Evolutionary conservation across 2,113 vertebrate species (phyloP), one percentile per base, ranked within the genome.

Genomic region (Prolemur simus): DNA sequence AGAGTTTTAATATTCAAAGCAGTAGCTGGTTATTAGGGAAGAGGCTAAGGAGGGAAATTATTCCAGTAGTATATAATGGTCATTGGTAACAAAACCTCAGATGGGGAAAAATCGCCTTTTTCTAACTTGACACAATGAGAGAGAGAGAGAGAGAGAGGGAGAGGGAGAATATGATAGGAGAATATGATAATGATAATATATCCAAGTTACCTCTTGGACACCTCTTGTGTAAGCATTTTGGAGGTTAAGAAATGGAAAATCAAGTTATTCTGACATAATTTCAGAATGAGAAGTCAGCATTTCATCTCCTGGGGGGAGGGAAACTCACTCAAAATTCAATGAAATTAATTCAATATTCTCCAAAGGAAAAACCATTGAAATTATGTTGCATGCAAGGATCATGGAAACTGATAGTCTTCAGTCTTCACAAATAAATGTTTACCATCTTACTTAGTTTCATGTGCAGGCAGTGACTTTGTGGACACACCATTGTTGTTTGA

Each of bases 231-330:
- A 84, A 96, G 77, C 52, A 63, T 88, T 88, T 84, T 94, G 54
- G n/a, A n/a, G 54, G 42, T 73, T 89, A 95, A 91, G 73, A 91
- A 89, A 94, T 86, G 32, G 89, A 74, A 97, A 87, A 81, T 71
- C 12, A 71, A 47, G 34, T 71, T 89, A 29, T 83, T 96, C 6
- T 81, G 60, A 86, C 21, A 77, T 97, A 91, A 85, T 91, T 97
- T 89, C 87, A 93, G 47, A 95, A 69, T 91, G 49, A 95, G 87
- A 81, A 95, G 90, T 89, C 82, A 89, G 87, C 54, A 47, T 78
- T 96, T 87, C 42, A 92, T 87, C 78, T 91, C 42, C 74, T 42
- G 25, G 49, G 49, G 13, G 42, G 66, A n/a, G 47, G 64, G 52
- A 9, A 82, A 12, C 21, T 69, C 45, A 34, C 32, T 94, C 56